These are phyloP conservation scores for Agrochola circellaris DNA, from an alignment of 2,888 invertebrate species.

Conservation along the genomic window DNA sequence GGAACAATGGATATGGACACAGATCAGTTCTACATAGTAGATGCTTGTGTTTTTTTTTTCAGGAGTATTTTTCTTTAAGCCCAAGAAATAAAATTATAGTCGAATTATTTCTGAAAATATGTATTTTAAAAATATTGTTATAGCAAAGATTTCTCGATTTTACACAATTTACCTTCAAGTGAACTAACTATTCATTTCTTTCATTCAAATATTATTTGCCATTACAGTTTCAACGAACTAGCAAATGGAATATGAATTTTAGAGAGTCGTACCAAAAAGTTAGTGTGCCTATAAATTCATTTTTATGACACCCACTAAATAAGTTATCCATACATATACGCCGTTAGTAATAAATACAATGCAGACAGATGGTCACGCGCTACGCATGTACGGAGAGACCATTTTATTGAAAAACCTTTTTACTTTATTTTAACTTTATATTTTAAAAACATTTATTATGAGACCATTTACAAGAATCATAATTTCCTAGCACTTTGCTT, in stretches of 20 bases:
- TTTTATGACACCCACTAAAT: conserved; percentile 68
- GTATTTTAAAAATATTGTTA: neutral
- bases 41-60: conserved; percentile 32
- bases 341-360: conserved; percentile 62
- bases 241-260: conserved; percentile 58
- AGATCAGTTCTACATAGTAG: conserved; percentile 44
- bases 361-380: conserved; percentile 59
- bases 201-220: conserved; percentile 42
- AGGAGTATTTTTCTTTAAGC: neutral
- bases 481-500: neutral
- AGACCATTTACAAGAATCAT: neutral
- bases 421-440: conserved; percentile 4
- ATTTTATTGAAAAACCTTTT: conserved; percentile 28
- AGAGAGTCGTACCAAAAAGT: conserved; percentile 61
- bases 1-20: conserved; percentile 62
- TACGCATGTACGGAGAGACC: conserved; percentile 27
- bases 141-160: neutral
- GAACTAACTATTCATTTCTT: conserved; percentile 25
- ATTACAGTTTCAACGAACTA: conserved; percentile 49
- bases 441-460: neutral
- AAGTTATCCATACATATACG: conserved; percentile 63
- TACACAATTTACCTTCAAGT: conserved; percentile 6
- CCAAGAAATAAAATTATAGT: neutral
- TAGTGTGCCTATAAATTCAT: conserved; percentile 66
- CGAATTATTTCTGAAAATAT: conserved; percentile 1